phyloP scores from a whole-genome alignment of 2,888 invertebrate species.

The Aporophyla nigra region DNA sequence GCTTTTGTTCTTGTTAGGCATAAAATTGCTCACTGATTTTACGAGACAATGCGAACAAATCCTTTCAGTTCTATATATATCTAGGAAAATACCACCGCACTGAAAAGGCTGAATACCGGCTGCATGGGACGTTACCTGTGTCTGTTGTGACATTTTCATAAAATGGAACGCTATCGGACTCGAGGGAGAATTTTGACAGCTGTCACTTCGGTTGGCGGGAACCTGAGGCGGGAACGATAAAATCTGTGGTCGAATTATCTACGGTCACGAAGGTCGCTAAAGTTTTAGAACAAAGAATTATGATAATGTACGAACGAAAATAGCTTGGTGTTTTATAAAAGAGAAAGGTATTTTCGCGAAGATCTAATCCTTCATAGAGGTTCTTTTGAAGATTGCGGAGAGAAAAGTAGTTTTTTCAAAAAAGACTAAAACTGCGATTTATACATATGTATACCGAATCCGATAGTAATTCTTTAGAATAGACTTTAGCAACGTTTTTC shows the following conservation, averaged over 20 bases:
- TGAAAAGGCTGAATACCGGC: conserved; percentile 52
- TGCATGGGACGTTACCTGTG: conserved; percentile 45
- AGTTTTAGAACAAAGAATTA: conserved; percentile 10
- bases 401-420: background rate
- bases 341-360: conserved; percentile 1
- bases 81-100: conserved; percentile 46
- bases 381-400: conserved; percentile 1
- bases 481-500: background rate
- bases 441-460: no score
- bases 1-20: background rate
- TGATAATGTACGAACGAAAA: conserved; percentile 21
- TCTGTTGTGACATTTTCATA: conserved; percentile 45
- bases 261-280: background rate
- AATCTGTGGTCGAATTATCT: conserved; percentile 18
- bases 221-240: conserved; percentile 29
- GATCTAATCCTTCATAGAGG: conserved; percentile 20
- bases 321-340: conserved; percentile 13
- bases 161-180: conserved; percentile 44
- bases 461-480: background rate
- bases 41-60: conserved; percentile 24
- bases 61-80: conserved; percentile 48
- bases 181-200: conserved; percentile 55
- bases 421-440: conserved; percentile 5
- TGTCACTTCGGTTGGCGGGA: conserved; percentile 52
- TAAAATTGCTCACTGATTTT: conserved; percentile 16